These are phyloP conservation scores for Thamnophis sirtalis DNA, from an alignment of 2,113 vertebrate species.

Conservation along the genomic window DNA sequence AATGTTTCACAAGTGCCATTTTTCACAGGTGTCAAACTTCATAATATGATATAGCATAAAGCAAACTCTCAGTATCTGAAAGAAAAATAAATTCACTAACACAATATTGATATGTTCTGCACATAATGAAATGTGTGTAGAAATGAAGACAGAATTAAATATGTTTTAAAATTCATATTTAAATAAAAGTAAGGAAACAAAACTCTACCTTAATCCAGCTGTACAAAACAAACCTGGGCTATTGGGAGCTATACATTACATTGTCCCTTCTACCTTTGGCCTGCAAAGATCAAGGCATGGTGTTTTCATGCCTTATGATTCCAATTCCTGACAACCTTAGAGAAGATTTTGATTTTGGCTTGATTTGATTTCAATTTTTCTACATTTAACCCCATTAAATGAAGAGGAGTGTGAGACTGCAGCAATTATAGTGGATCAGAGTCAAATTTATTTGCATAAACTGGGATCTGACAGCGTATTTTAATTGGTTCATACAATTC, in stretches of 20 bases:
- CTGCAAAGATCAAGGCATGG: not conserved
- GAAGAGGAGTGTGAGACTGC: conserved; percentile 8
- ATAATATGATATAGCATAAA: not conserved
- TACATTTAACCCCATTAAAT: conserved; percentile 21
- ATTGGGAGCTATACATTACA: not conserved
- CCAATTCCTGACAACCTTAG: conserved; percentile 13
- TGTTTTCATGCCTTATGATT: not conserved
- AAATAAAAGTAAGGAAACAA: not conserved
- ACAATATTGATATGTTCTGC: not conserved
- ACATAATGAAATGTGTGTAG: not conserved
- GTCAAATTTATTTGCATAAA: conserved; percentile 28
- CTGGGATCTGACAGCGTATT: not conserved
- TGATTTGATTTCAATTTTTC: not conserved
- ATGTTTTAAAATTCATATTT: not conserved
- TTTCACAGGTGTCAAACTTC: not conserved
- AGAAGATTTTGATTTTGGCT: conserved; percentile 6
- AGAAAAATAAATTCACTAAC: not conserved
- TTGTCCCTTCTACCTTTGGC: not conserved
- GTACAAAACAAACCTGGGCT: not conserved
- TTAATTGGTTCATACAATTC: conserved; percentile 3
- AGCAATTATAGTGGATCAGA: conserved; percentile 24
- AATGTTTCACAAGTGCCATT: not conserved
- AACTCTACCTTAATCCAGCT: not conserved
- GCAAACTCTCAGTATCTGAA: not conserved
- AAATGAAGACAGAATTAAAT: not conserved